Evolutionary conservation across 2,888 invertebrate genomes (phyloP).

Genomic region (Ennomos fuscantarius): DNA sequence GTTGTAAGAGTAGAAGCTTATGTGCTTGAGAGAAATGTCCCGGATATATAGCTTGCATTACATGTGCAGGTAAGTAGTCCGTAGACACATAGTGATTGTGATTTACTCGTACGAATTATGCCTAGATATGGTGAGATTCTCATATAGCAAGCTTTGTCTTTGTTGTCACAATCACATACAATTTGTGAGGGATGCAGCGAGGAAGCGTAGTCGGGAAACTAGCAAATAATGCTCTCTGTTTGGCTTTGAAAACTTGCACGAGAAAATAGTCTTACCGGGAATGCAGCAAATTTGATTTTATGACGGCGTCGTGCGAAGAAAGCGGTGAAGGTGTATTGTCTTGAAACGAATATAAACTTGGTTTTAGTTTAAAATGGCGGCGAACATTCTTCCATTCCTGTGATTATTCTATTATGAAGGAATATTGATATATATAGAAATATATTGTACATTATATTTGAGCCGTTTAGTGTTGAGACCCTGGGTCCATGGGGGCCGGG

Average conservation of each 20-base stretch:
- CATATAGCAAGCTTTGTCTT: conserved; percentile 38
- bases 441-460: too few relatives aligned
- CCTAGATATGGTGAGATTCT: conserved; percentile 11
- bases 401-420: too few relatives aligned
- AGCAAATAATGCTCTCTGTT: conserved; percentile 17
- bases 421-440: too few relatives aligned
- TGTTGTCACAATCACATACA: conserved; percentile 48
- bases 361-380: conserved; percentile 1
- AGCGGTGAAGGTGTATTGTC: conserved; percentile 1
- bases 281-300: conserved; percentile 24
- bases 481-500: too few relatives aligned
- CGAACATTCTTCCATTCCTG: too few relatives aligned
- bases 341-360: conserved; percentile 2
- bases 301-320: conserved; percentile 1
- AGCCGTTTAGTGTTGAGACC: too few relatives aligned
- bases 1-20: conserved; percentile 20
- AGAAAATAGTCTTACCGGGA: conserved; percentile 20
- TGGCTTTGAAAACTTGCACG: conserved; percentile 29
- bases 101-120: conserved; percentile 13
- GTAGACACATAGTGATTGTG: conserved; percentile 17
- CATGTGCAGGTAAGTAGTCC: neutral
- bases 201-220: conserved; percentile 27
- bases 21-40: conserved; percentile 19
- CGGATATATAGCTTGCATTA: conserved; percentile 16
- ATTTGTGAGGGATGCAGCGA: conserved; percentile 41